Base-by-base conservation (phyloP, 2,888 invertebrate species). In the Aphodius granarius region DNA sequence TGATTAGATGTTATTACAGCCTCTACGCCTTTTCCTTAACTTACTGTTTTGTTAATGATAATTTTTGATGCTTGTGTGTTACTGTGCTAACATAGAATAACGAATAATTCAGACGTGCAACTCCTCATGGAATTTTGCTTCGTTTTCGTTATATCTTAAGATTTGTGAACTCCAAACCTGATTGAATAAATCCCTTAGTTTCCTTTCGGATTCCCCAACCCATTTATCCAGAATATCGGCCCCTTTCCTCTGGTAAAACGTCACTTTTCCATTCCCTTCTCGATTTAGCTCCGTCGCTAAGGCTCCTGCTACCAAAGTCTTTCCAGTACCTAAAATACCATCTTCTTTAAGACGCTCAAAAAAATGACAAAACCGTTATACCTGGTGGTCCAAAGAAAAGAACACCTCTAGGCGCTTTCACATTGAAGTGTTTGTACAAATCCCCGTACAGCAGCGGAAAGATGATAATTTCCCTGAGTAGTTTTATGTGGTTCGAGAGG, bases 201-300 rank as follows among this genome's bases (percentile, higher is more conserved):
- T 86, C 72, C 85, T 84, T 76, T 87, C 87, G 0, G 86, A 86
- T 78, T 86, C 86, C 21, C 87, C 87, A 9, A 86, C 84, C 86
- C 86, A 87, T 81, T 86, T 87, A 73, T 86, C 86, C 20, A 87
- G 78, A 72, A 86, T 82, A 80, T 87, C 87, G 3, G 87, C 86
- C 4, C 86, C 86, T 81, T 86, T 87, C 70, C 86, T 80, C 74
- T 83, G 83, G 73, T 85, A 86, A 80, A 87, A 87, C 3, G 82
- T 79, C 0, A 87, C 85, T 80, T 85, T 85, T 17, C 84, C 84
- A 3, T 83, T 76, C 71, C 84, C 84, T 79, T 84, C 83, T 78
- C 82, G 83, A 72, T 83, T 85, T 18, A 86, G 79, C 82, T 87
- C 87, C 9, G 83, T 83, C 3, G 85, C 86, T 63, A 87, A 79